Evolutionary conservation across 2,797 vertebrate genomes (phyloP), one percentile per base, ranked within the genome.

Genomic region (Megalops cyprinoides): DNA sequence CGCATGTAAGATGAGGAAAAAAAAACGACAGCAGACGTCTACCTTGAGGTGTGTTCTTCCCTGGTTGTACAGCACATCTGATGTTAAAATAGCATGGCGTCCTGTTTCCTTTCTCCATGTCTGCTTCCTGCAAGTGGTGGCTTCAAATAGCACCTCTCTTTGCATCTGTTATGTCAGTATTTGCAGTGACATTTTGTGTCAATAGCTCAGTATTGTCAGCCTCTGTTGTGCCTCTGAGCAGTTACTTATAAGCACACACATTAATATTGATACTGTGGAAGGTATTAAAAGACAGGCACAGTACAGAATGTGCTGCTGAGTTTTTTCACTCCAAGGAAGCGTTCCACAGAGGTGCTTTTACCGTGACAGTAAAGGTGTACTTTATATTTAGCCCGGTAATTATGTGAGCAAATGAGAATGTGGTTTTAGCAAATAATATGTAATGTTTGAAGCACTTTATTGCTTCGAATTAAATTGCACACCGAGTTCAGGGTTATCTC

Each of bases 341-440:
- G 2, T n/a, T 60, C 4, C n/a, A 14, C 37, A 69, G 18, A 14
- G 23, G 15, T 23, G 15, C 28, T 49, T 75, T 25, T 23, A 74
- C 0, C 51, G 28, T 44, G 8, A n/a, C 5, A 77, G 4, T 8
- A 42, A 77, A 31, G 44, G 44, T 8, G 12, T 78, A 34, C 42
- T 79, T 79, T 79, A 34, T 69, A 67, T 78, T 78, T 46, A 78
- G 25, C 48, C 31, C 15, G 48, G 10, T 69, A 34, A 79, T 67
- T 51, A 51, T 51, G 14, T 5, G 3, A 69, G 62, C 25, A 42
- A 62, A 37, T 55, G 37, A 60, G 18, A 20, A 25, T 39, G 23
- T 77, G 39, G 76, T 55, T 58, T 58, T 34, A 67, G 18, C 39
- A 12, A 56, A 77, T 77, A 77, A 42, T 46, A 77, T 62, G 31